phyloP scores from a whole-genome alignment of 2,888 invertebrate species.

The Blastobasis adustella region DNA sequence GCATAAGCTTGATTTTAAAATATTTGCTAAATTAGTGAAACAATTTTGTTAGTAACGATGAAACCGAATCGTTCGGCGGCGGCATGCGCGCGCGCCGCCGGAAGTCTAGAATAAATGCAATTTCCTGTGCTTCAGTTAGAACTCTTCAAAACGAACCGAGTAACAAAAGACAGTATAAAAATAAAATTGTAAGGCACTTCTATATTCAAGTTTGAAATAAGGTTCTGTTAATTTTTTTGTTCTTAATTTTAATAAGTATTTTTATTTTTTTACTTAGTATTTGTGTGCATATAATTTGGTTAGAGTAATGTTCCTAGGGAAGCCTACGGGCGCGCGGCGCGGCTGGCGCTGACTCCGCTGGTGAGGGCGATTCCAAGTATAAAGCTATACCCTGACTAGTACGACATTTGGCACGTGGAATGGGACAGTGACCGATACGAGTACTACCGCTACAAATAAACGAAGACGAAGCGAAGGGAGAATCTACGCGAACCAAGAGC shows the following conservation, averaged over 20 bases:
- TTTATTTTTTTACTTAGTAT: slow-evolving; percentile 30
- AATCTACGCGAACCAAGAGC: slow-evolving; percentile 32
- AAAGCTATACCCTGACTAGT: slow-evolving; percentile 64
- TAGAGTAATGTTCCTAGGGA: slow-evolving; percentile 36
- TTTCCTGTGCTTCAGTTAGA: slow-evolving; percentile 47
- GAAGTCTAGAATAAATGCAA: slow-evolving; percentile 51
- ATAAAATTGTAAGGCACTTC: slow-evolving; percentile 73
- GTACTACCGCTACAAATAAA: neutral
- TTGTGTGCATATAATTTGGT: slow-evolving; percentile 39
- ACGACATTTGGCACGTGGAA: slow-evolving; percentile 60
- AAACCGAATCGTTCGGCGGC: slow-evolving; percentile 39
- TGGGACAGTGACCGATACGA: slow-evolving; percentile 23
- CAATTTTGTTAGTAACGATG: slow-evolving; percentile 29
- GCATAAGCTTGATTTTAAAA: slow-evolving; percentile 2
- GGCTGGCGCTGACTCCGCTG: slow-evolving; percentile 25
- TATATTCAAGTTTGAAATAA: slow-evolving; percentile 62
- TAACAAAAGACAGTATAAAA: slow-evolving; percentile 49
- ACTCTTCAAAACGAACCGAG: slow-evolving; percentile 37
- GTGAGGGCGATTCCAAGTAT: slow-evolving; percentile 14
- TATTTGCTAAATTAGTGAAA: slow-evolving; percentile 4
- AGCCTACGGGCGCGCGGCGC: slow-evolving; percentile 24
- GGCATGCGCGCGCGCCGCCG: slow-evolving; percentile 10
- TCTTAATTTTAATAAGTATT: slow-evolving; percentile 37
- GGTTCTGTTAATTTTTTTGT: slow-evolving; percentile 39
- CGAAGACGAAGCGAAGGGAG: slow-evolving; percentile 7